These are phyloP conservation scores for Pelusios castaneus DNA, from an alignment of 2,113 vertebrate species.

Conservation along the genomic window DNA sequence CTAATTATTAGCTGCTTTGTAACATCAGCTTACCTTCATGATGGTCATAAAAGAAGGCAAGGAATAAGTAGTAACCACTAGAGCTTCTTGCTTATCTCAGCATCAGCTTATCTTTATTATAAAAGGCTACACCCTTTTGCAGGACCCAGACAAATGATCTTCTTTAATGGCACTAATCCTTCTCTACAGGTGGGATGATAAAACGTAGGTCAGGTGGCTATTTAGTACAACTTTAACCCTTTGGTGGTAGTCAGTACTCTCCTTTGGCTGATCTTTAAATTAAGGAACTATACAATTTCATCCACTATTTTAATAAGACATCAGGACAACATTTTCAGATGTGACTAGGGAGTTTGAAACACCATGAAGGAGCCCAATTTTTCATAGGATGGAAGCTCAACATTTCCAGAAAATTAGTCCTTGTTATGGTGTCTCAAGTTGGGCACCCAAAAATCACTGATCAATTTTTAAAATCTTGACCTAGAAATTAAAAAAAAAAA, in stretches of 20 bases:
- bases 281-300: background rate
- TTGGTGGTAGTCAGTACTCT: slow-evolving; percentile 1
- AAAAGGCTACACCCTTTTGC: slow-evolving; percentile 75
- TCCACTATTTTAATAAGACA: background rate
- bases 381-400: background rate
- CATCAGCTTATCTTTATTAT: slow-evolving; percentile 87
- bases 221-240: slow-evolving; percentile 66
- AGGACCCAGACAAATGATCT: slow-evolving; percentile 65
- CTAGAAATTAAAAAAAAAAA: background rate
- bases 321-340: background rate
- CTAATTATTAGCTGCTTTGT: slow-evolving; percentile 85
- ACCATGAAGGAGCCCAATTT: background rate
- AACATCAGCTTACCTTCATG: slow-evolving; percentile 80
- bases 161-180: slow-evolving; percentile 78
- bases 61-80: slow-evolving; percentile 84
- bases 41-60: slow-evolving; percentile 83
- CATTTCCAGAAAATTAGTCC: background rate
- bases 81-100: slow-evolving; percentile 77
- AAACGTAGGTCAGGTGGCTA: slow-evolving; percentile 58
- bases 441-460: background rate
- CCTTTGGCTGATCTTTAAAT: background rate
- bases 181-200: slow-evolving; percentile 72
- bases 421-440: background rate
- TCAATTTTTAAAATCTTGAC: background rate
- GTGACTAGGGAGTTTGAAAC: background rate